Percentiles rank a stretch among this genome's conserved stretches.
These are phyloP conservation scores for Theonella swinhoei DNA, from an alignment of 37 sponge, comb jelly and placozoan species.

Conservation along the genomic window DNA sequence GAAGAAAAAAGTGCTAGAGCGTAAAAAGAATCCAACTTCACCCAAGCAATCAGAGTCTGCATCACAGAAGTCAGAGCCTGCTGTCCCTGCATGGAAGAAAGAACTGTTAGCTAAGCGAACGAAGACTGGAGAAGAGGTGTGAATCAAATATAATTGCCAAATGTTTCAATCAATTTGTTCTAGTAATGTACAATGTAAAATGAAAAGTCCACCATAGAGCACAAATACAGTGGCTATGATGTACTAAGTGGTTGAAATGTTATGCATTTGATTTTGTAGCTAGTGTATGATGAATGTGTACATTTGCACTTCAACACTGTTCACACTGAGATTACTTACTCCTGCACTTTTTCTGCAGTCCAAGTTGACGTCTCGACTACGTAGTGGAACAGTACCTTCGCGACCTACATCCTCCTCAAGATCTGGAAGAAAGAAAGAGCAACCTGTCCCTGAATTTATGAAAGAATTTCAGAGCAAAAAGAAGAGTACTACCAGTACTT, in stretches of 20 bases:
- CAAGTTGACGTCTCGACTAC: background rate
- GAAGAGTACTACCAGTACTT: background rate
- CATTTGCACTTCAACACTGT: no score
- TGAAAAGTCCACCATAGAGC: no score
- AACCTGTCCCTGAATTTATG: constrained; percentile 61
- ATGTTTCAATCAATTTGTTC: background rate
- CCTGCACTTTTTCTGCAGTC: no score
- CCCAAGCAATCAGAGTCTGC: background rate
- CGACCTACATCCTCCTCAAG: background rate
- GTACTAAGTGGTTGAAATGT: no score
- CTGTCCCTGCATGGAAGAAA: constrained; percentile 50
- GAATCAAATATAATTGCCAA: background rate
- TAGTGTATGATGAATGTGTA: no score
- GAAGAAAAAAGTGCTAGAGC: constrained; percentile 54
- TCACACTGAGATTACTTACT: no score
- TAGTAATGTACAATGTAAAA: background rate
- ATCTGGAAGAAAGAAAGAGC: constrained; percentile 6
- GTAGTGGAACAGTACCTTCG: constrained; percentile 3
- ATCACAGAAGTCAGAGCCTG: constrained; percentile 5
- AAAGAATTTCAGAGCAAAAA: constrained; percentile 71
- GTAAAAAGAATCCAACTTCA: constrained; percentile 14
- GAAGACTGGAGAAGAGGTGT: constrained; percentile 7
- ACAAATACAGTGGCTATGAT: no score
- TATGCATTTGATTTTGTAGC: no score
- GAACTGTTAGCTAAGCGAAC: constrained; percentile 37